Conservation (phyloP, 2,797 vertebrate species). For the Gymnodraco acuticeps region DNA sequence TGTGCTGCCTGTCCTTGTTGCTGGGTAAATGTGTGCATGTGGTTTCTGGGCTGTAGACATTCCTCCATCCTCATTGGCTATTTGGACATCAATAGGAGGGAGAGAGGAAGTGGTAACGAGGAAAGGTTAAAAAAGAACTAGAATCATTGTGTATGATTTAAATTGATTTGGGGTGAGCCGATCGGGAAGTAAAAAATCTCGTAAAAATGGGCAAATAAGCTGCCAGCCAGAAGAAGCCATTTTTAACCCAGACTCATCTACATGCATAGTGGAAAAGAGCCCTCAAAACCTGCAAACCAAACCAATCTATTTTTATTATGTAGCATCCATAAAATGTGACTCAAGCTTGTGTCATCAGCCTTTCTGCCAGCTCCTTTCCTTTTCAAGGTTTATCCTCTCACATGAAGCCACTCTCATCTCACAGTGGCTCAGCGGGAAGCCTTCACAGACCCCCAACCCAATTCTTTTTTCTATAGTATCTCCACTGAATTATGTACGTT, state of each 20-base stretch:
- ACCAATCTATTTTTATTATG: constrained; percentile 44
- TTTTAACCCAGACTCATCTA: constrained; percentile 28
- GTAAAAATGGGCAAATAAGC: constrained; percentile 48
- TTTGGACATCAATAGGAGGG: constrained; percentile 34
- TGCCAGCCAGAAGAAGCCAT: neutral
- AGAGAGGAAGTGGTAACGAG: neutral
- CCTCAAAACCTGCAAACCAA: constrained; percentile 25
- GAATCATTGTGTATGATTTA: constrained; percentile 35
- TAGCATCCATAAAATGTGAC: constrained; percentile 27
- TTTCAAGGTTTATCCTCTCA: constrained; percentile 46
- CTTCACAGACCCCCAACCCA: constrained; percentile 19
- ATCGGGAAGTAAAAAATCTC: constrained; percentile 38
- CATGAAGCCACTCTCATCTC: constrained; percentile 38
- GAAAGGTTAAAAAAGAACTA: constrained; percentile 3
- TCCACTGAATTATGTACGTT: constrained; percentile 41
- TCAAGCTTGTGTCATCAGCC: constrained; percentile 31
- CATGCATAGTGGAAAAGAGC: constrained; percentile 17
- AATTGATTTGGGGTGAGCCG: constrained; percentile 45
- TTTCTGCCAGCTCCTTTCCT: constrained; percentile 21
- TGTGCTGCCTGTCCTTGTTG: constrained; percentile 55
- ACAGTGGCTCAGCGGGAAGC: constrained; percentile 34
- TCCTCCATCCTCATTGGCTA: constrained; percentile 46
- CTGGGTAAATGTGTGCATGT: constrained; percentile 68
- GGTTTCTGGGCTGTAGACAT: constrained; percentile 57
- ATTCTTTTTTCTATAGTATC: constrained; percentile 11